phyloP scores from a whole-genome alignment of 1,140 invertebrate genomes.

The Notospermus geniculatus region DNA sequence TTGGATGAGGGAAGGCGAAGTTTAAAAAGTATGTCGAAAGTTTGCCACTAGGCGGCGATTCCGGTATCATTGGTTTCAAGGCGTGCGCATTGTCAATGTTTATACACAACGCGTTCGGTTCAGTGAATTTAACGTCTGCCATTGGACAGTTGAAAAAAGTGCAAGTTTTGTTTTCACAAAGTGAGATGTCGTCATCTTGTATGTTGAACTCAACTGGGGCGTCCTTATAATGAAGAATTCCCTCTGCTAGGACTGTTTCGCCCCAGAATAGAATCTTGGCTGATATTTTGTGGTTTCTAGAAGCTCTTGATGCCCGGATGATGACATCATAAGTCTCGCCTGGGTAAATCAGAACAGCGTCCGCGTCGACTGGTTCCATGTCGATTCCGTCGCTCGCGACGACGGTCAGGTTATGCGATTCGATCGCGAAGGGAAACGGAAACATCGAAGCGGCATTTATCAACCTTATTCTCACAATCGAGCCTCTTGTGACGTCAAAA shows the following conservation, averaged over 20 bases:
- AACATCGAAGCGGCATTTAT: conserved; percentile 35
- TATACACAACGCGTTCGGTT: neutral
- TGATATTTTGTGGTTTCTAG: conserved; percentile 1
- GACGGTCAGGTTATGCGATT: conserved; percentile 75
- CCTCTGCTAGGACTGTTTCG: neutral
- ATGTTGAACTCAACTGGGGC: neutral
- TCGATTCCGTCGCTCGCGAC: conserved; percentile 80
- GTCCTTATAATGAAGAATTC: neutral
- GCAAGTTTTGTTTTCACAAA: neutral
- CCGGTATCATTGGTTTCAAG: conserved; percentile 1
- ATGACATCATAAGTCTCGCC: conserved; percentile 87
- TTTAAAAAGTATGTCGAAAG: neutral
- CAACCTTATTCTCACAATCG: conserved; percentile 28
- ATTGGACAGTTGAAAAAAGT: neutral
- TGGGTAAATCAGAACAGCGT: conserved; percentile 40
- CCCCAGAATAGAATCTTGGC: neutral
- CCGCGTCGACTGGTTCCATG: conserved; percentile 66
- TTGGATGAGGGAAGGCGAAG: neutral
- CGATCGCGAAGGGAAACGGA: conserved; percentile 66
- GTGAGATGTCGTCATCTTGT: neutral
- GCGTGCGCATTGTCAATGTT: neutral
- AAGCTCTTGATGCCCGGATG: conserved; percentile 47
- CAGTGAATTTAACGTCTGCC: neutral
- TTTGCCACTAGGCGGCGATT: neutral
- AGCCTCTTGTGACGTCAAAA: conserved; percentile 33